Conservation (phyloP, 2,113 vertebrate genomes). For the Cercocebus atys region DNA sequence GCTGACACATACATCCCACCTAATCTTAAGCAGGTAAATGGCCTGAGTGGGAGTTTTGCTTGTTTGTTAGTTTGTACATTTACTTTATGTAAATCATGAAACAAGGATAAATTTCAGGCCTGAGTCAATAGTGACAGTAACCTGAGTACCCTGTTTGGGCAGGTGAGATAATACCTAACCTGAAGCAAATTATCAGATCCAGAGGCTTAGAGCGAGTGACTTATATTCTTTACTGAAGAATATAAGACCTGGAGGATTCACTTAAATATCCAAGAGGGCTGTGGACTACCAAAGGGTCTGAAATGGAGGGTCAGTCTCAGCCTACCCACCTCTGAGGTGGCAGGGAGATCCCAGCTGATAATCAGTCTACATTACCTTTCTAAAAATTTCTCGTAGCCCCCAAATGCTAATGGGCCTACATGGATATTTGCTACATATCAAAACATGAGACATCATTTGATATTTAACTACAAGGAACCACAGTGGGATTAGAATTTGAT, state of each 20-base stretch:
- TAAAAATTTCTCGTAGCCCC: neutral
- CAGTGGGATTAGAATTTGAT: neutral
- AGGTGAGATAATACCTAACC: neutral
- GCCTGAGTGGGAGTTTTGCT: neutral
- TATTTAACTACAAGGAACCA: neutral
- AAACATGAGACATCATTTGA: neutral
- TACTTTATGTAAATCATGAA: neutral
- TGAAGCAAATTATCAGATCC: neutral
- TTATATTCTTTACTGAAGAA: neutral
- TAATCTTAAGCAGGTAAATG: neutral
- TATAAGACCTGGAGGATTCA: neutral
- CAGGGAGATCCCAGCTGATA: neutral
- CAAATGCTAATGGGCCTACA: neutral
- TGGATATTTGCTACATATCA: neutral
- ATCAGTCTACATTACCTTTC: neutral
- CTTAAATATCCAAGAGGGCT: neutral
- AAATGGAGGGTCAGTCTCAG: neutral
- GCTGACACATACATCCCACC: neutral
- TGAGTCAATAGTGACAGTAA: neutral
- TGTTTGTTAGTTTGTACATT: neutral
- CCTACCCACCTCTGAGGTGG: neutral
- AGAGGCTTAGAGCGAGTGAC: neutral
- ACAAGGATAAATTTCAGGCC: neutral
- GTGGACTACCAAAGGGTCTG: neutral
- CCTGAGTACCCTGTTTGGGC: neutral